Percentiles rank a stretch among this genome's conserved stretches.
Evolutionary conservation across 2,797 vertebrate genomes (phyloP).

Genomic region (Sternotherus odoratus): DNA sequence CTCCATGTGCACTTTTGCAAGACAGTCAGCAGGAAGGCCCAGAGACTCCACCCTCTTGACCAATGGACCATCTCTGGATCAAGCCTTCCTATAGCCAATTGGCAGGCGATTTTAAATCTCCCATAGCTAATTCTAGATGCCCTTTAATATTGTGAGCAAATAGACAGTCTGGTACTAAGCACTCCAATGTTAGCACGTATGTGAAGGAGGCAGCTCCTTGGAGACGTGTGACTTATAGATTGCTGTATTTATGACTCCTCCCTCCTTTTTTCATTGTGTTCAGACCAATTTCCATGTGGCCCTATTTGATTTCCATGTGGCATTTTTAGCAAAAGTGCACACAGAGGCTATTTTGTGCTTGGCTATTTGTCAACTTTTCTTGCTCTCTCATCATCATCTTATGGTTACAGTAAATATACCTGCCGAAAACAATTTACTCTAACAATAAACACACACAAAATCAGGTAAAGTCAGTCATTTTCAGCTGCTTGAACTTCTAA

Average conservation of each 20-base stretch:
- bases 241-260: constrained; percentile 77
- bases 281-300: constrained; percentile 76
- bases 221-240: constrained; percentile 71
- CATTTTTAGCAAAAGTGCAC: constrained; percentile 84
- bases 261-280: constrained; percentile 77
- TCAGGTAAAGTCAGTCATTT: neutral
- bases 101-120: constrained; percentile 81
- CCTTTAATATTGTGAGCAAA: constrained; percentile 86
- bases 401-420: neutral
- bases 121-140: constrained; percentile 86
- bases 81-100: constrained; percentile 82
- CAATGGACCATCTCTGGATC: constrained; percentile 82
- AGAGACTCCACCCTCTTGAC: constrained; percentile 81
- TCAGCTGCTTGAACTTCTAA: neutral
- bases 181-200: constrained; percentile 69
- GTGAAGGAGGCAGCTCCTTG: constrained; percentile 72
- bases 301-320: constrained; percentile 82
- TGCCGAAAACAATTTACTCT: constrained; percentile 9
- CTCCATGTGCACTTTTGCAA: no score
- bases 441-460: neutral
- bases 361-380: constrained; percentile 32
- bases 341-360: no score
- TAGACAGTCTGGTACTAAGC: constrained; percentile 82
- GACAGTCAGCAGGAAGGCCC: constrained; percentile 83
- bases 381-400: constrained; percentile 29